Evolutionary conservation across 2,113 vertebrate species (phyloP), one percentile per base, ranked within the genome.

Genomic region (Xerus inauris): DNA sequence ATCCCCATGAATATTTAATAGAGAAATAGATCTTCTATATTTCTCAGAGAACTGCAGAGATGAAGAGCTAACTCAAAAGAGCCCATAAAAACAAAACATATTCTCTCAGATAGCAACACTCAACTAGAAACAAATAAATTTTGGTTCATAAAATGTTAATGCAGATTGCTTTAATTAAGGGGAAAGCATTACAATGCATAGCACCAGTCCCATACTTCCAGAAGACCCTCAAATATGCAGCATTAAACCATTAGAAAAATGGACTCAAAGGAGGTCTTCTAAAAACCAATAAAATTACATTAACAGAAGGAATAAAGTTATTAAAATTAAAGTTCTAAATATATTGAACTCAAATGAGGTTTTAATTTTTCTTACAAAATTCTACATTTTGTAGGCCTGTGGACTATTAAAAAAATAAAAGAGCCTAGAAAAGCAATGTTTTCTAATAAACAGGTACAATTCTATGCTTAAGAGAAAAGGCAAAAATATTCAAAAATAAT

Each of bases 91-190:
- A 92, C 71, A 76, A 87, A 92, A 81, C 47, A 77, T 32, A 26
- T 89, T 85, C 30, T 82, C 28, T 85, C 65, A 57, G 12, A 77
- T 8, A 90, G 20, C 35, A 87, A 90, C 62, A 77, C 3, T 38
- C 86, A 84, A 89, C 22, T 89, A 95, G 47, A 94, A 91, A 90
- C 30, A 87, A 90, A 91, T 10, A 67, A 93, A 93, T 19, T 83
- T 62, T 17, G 22, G n/a, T 32, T 94, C 47, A 92, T 89, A 92
- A 89, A 94, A 77, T 59, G 42, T 20, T 89, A 92, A 90, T 42
- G n/a, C 6, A 79, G 28, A 87, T 5, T 57, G 17, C 28, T 87
- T 95, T 81, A 64, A 45, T 80, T 92, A 87, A 94, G 42, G 42
- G 54, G 51, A 51, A 82, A 92, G 19, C 24, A 90, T 6, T 51